Evolutionary conservation across 1,140 invertebrate genomes (phyloP), one percentile per base, ranked within the genome.

Genomic region (Mya arenaria): DNA sequence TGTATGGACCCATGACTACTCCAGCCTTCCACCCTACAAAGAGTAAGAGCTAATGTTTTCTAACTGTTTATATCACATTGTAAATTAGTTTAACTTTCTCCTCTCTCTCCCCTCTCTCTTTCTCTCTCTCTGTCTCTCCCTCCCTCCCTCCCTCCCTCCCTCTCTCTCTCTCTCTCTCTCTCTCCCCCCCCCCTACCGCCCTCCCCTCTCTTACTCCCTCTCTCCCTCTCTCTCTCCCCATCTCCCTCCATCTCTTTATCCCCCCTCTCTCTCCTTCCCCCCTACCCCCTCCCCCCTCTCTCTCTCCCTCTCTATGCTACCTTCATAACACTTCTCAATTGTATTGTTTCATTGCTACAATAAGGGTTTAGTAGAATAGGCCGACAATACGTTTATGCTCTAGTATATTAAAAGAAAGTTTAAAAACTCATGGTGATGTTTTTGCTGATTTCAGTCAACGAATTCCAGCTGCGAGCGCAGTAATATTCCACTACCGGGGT

Each of bases 401-500:
- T 13, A 10, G 44, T 13, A 13, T 48, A 13, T 10, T 48, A 48
- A 48, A 48, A 48, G 10, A 48, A 13, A 48, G 10, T 13, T 48
- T 13, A 48, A 48, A 48, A 48, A 48, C n/a, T 48, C n/a, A 48
- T 13, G 10, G 10, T 60, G 17, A 10, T 28, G 6, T 34, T 30
- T 52, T n/a, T 19, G n/a, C n/a, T n/a, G n/a, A 4, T 71, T 71
- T 52, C 48, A 71, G 68, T 1, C 28, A 55, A 3, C 52, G 56
- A 25, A 52, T 71, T 30, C 13, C 4, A 3, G 4, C 44, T 17
- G 15, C 30, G 44, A 55, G n/a, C 19, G 68, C 68, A 6, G 56
- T 55, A 8, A 52, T 71, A 48, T 71, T 71, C 36, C 68, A 71
- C 28, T 71, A 71, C 23, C 52, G 68, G 36, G 56, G 56, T 15